A percentile compares a stretch with the other conserved stretches of the same genome.
Evolutionary conservation across 2,113 vertebrate genomes (phyloP).

Genomic region (human): DNA sequence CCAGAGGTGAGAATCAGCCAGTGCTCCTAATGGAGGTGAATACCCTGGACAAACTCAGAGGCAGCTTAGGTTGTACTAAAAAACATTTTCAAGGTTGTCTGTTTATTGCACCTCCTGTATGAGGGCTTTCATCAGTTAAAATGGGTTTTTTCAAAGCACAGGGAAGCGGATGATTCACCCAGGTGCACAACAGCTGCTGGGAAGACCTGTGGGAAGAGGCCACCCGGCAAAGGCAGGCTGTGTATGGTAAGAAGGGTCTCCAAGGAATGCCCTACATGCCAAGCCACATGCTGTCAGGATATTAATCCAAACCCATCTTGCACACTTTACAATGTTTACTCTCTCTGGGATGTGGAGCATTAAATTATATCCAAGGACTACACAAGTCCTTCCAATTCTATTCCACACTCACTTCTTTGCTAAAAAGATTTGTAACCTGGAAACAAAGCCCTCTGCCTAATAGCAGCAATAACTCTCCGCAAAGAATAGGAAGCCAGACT

Average conservation of each 20-base stretch:
- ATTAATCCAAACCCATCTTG: constrained; percentile 69
- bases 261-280: constrained; percentile 49
- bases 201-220: constrained; percentile 42
- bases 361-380: constrained; percentile 71
- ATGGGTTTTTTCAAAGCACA: background rate
- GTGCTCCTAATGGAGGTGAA: background rate
- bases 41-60: constrained; percentile 14
- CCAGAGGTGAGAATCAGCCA: background rate
- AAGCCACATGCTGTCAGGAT: constrained; percentile 64
- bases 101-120: constrained; percentile 13
- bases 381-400: constrained; percentile 60
- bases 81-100: background rate
- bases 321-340: constrained; percentile 63
- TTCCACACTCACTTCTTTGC: constrained; percentile 62
- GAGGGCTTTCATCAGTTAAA: constrained; percentile 51
- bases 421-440: constrained; percentile 72
- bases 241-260: constrained; percentile 34
- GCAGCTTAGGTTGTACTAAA: constrained; percentile 34
- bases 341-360: constrained; percentile 43
- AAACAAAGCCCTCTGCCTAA: constrained; percentile 67
- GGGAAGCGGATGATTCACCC: constrained; percentile 41
- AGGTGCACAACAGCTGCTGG: constrained; percentile 60
- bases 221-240: constrained; percentile 30
- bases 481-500: constrained; percentile 49
- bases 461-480: constrained; percentile 51